Percentiles rank a stretch among this genome's conserved stretches.
These are phyloP conservation scores for Leptinotarsa juncta DNA, from an alignment of 2,888 invertebrate species.

Conservation along the genomic window DNA sequence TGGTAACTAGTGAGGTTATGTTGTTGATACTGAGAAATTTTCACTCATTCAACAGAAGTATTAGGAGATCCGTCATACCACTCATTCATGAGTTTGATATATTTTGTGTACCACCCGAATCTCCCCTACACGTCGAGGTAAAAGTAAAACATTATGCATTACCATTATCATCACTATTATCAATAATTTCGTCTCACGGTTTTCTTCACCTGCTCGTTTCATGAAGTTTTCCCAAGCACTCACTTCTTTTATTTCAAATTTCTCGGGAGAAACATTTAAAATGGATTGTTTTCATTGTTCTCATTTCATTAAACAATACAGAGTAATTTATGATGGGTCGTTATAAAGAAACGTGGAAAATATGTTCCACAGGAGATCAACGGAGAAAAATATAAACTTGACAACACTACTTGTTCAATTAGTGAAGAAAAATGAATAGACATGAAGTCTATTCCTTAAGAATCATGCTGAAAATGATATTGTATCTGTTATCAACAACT, in stretches of 20 bases:
- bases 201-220: not conserved
- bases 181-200: not conserved
- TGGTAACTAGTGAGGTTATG: too few species aligned
- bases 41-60: too few species aligned
- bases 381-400: not conserved
- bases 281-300: not conserved
- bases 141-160: not conserved
- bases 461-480: not conserved
- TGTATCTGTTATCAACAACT: too few species aligned
- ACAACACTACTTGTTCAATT: not conserved
- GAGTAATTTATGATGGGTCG: not conserved
- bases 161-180: not conserved
- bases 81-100: too few species aligned
- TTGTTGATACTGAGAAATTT: too few species aligned
- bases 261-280: not conserved
- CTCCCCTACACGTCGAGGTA: too few species aligned
- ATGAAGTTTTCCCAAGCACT: constrained; percentile 3
- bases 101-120: too few species aligned
- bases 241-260: not conserved
- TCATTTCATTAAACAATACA: not conserved
- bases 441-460: not conserved
- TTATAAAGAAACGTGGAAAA: not conserved
- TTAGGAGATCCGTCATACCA: too few species aligned
- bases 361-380: not conserved
- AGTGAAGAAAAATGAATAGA: not conserved